phyloP scores from a whole-genome alignment of 2,888 invertebrate species.

The Tricholauxania praeusta region DNA sequence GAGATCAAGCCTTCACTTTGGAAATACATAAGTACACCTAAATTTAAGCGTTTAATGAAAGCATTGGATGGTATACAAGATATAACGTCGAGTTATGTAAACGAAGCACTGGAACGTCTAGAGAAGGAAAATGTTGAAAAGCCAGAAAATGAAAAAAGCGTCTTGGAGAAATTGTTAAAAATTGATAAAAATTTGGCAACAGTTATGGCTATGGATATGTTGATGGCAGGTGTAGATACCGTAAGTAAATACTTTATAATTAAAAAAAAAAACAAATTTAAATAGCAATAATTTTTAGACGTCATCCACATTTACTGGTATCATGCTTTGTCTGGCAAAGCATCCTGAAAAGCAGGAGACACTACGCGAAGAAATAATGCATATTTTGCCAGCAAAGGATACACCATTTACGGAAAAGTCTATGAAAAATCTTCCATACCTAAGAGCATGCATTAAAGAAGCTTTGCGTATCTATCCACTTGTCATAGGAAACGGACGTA shows the following conservation, averaged over 20 bases:
- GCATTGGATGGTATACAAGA: slow-evolving; percentile 53
- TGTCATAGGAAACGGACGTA: slow-evolving; percentile 72
- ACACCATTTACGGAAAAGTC: slow-evolving; percentile 67
- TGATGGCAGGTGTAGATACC: slow-evolving; percentile 80
- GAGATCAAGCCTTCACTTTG: slow-evolving; percentile 56
- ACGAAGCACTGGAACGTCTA: slow-evolving; percentile 59
- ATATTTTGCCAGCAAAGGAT: slow-evolving; percentile 65
- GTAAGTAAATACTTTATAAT: slow-evolving; percentile 67
- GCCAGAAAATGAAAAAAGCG: slow-evolving; percentile 68
- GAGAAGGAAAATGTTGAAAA: slow-evolving; percentile 47
- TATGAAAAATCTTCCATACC: slow-evolving; percentile 71
- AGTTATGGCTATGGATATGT: slow-evolving; percentile 79
- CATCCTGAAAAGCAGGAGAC: slow-evolving; percentile 75
- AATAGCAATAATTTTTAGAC: slow-evolving; percentile 49
- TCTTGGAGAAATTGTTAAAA: slow-evolving; percentile 75
- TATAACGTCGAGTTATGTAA: slow-evolving; percentile 58
- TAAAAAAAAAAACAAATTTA: neutral
- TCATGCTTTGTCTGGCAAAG: slow-evolving; percentile 74
- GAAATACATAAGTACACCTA: slow-evolving; percentile 51
- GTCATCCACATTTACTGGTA: slow-evolving; percentile 70
- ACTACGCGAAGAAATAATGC: slow-evolving; percentile 72
- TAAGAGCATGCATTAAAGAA: slow-evolving; percentile 83
- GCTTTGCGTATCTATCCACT: slow-evolving; percentile 75
- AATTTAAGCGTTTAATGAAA: slow-evolving; percentile 52
- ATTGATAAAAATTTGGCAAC: slow-evolving; percentile 74